Evolutionary conservation across 2,113 vertebrate species (phyloP), one percentile per base, ranked within the genome.

Genomic region (Melanotaenia duboulayi): DNA sequence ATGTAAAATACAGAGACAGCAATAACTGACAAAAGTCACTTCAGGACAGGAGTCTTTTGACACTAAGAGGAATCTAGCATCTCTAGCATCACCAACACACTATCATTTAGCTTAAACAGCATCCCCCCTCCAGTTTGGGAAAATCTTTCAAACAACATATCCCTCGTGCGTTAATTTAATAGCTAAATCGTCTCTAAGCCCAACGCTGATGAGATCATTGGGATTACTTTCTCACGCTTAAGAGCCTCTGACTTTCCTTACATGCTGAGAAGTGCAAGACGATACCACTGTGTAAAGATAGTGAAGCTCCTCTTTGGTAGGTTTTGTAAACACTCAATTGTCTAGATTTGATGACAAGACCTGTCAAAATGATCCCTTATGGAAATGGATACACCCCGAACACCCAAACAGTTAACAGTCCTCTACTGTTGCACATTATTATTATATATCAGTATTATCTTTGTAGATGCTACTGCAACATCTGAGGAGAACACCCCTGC

Each of bases 401-500:
- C 32, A 58, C 35, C 3, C 35, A 58, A 28, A 14, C 56, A 20
- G 35, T 37, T 28, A 54, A 65, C 35, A 44, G 23, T 42, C 17
- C 22, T 61, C 28, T 59, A 46, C 56, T 69, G n/a, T 40, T 40
- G 17, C 57, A 14, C 37, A 9, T 1, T 19, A 22, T 50, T 22
- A n/a, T n/a, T n/a, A n/a, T n/a, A n/a, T n/a, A n/a, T n/a, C 50
- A 49, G n/a, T 23, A 61, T 37, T 55, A 56, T 51, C 60, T 42
- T 32, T 48, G 52, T 35, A 35, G 32, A 35, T 35, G 50, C 16
- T 10, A 2, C 77, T 2, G 25, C 19, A 82, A 54, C n/a, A 80
- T 80, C 51, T 46, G 5, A 78, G 59, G 42, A 48, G 51, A 80
- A 51, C 55, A 66, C 49, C 32, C 42, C 25, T 71, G 44, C 7